Base-by-base conservation (phyloP, 2,888 invertebrate species). In the Cartodere bifasciata region DNA sequence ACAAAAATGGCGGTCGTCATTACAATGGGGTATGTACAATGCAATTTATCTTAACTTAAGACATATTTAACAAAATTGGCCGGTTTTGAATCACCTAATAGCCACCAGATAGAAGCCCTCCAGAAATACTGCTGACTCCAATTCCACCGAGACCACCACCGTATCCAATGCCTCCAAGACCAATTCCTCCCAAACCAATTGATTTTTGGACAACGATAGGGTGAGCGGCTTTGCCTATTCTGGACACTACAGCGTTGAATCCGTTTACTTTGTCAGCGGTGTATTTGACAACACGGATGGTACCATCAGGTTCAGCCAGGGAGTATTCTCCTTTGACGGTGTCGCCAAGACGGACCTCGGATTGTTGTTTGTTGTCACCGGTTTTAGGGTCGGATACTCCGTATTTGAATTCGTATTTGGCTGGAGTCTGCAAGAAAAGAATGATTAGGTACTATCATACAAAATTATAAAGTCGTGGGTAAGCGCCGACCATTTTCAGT, bases 301-400 rank as follows among this genome's bases (percentile, higher is more conserved):
- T 52, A 32, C 53, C 53, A 35, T 53, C 53, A 17, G 53, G 50
- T 44, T 53, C 51, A 2, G 45, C 47, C n/a, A 53, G 25, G 6
- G 52, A 50, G 31, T 53, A 53, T 37, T 52, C 35, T 10, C 53
- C 53, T 23, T 43, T 67, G 2, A 70, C 70, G 16, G 65, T 65
- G 45, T 70, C 70, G 5, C 70, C 70, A 33, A 67, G 64, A 11
- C 70, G 57, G 13, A 60, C 60, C 45, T 70, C 70, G 60, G 65
- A 65, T 40, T 70, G 69, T 7, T 63, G 59, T 44, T 70, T 70
- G 45, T 65, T 60, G 46, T 70, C 70, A 10, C 70, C 70, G 12
- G 70, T 70, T 43, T 70, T 65, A 3, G 67, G 66, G 41, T 70
- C 70, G 4, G 62, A 63, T 14, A 70, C 69, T 12, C 68, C 56